Percentiles rank a stretch among this genome's conserved stretches.
These are phyloP conservation scores for Manis javanica DNA, from an alignment of 2,797 vertebrate species.

Conservation along the genomic window DNA sequence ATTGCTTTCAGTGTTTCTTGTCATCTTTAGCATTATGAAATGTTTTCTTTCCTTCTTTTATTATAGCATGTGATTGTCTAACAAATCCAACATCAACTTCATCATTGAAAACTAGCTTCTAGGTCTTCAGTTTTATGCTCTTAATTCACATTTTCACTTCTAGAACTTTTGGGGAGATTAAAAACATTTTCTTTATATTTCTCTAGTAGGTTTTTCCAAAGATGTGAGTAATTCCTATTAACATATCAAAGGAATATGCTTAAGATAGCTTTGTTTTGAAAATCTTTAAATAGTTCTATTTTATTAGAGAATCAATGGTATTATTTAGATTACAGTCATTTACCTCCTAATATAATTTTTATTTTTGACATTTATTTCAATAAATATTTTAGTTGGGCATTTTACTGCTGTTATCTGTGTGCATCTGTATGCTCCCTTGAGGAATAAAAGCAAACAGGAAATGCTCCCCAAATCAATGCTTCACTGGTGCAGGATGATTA, in stretches of 20 bases:
- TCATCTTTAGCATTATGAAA: background rate
- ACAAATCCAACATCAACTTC: background rate
- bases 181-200: background rate
- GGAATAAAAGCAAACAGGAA: background rate
- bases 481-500: background rate
- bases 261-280: background rate
- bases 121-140: background rate
- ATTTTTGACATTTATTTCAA: background rate
- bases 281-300: background rate
- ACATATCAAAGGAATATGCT: background rate
- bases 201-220: background rate
- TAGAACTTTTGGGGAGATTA: background rate
- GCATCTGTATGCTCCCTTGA: background rate
- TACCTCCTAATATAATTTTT: background rate
- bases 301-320: background rate
- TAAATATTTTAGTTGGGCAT: background rate
- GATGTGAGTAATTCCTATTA: background rate
- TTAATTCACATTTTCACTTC: background rate
- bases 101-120: background rate
- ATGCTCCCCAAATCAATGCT: slow-evolving; percentile 9
- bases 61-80: background rate
- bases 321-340: background rate
- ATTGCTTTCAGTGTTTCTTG: background rate
- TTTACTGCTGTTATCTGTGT: background rate
- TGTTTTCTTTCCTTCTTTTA: background rate